A percentile compares a stretch with the other conserved stretches of the same genome.
phyloP scores from a whole-genome alignment of 2,888 invertebrate species.

The Ornithoptera alexandrae region DNA sequence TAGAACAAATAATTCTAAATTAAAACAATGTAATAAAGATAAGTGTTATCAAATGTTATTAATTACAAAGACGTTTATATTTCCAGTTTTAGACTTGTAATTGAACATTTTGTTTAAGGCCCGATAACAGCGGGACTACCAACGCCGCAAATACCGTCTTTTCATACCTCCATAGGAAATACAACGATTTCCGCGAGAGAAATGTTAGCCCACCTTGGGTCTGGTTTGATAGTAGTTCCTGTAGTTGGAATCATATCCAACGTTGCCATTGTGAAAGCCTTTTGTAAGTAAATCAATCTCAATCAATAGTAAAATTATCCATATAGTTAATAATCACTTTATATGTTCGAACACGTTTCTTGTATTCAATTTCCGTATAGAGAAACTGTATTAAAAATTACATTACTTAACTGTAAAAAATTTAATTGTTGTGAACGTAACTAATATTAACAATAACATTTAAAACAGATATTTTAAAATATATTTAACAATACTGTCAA shows the following conservation, averaged over 20 bases:
- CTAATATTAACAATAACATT: no score
- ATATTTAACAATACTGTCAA: no score
- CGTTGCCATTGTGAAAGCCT: conserved; percentile 91
- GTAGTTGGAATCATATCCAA: conserved; percentile 87
- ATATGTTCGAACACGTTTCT: no score
- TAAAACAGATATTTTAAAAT: no score
- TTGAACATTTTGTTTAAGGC: conserved; percentile 57
- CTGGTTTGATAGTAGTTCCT: conserved; percentile 85
- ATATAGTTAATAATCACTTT: background rate
- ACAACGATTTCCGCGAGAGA: conserved; percentile 71
- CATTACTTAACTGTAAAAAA: no score
- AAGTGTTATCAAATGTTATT: background rate
- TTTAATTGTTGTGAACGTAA: no score
- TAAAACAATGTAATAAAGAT: background rate
- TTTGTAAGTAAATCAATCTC: conserved; percentile 79
- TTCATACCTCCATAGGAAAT: conserved; percentile 71
- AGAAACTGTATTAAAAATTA: no score
- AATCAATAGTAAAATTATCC: background rate
- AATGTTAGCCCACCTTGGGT: conserved; percentile 82
- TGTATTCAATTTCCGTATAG: no score
- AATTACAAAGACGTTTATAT: background rate
- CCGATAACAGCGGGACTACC: conserved; percentile 83
- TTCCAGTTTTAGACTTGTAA: background rate
- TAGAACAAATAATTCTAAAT: background rate
- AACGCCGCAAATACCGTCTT: conserved; percentile 73